Base-by-base conservation (phyloP, 2,888 invertebrate genomes). In the Tineola bisselliella region DNA sequence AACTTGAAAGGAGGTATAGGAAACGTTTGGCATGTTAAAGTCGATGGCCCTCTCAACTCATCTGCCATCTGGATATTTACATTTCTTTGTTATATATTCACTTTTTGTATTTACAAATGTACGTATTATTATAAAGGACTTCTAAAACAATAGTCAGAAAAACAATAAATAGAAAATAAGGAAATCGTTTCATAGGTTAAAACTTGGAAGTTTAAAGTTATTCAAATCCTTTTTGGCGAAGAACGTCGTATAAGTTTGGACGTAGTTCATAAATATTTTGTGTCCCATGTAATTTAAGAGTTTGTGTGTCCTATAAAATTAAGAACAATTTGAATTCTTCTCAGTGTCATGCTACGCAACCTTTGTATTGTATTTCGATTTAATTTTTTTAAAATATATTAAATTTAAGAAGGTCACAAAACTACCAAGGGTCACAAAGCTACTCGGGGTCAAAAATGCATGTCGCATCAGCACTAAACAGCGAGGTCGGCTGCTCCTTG, bases 171-270 rank as follows among this genome's bases (percentile, higher is more conserved):
- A 54, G 19, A 25, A 54, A 54, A 54, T 54, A 54, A 54, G 25
- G n/a, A 25, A 25, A 54, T 54, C 54, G 54, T 54, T 54, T 54
- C 54, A 54, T 18, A 54, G 54, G 54, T 54, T 54, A 54, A 54
- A 54, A 54, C 54, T 54, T 25, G 25, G 25, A 54, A 54, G 54
- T 54, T 25, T 17, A 54, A 54, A 18, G 54, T 54, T 54, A 54
- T 54, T 54, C 54, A 54, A 54, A 54, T 54, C 54, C 54, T 54
- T 54, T 54, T 54, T 54, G 54, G 54, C 48, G 48, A 10, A 48
- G 48, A 10, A 17, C n/a, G 13, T 48, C 48, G 8, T 13, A 15
- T 3, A 48, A 6, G 15, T 6, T 2, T 48, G n/a, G 3, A 10
- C 15, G 15, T 48, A 15, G 6, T 13, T 48, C 6, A 10, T 15